Conservation (phyloP, 2,113 vertebrate genomes). For the Vireo altiloquus region DNA sequence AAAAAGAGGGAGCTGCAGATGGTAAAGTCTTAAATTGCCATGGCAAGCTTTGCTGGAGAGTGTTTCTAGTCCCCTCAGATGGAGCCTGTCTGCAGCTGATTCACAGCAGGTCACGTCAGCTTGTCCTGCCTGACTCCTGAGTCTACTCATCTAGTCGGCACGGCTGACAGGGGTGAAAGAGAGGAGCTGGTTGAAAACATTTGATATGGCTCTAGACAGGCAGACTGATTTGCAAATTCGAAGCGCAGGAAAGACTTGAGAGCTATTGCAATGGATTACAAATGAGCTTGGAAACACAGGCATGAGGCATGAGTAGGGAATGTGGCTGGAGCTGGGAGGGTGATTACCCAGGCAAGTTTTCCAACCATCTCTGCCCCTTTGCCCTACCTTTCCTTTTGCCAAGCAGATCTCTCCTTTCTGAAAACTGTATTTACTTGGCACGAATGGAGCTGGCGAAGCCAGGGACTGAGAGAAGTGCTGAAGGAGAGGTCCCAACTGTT, state of each 20-base stretch:
- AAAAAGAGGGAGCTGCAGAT: not conserved
- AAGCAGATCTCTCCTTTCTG: not conserved
- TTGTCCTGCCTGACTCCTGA: not conserved
- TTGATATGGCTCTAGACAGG: conserved; percentile 10
- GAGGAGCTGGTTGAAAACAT: not conserved
- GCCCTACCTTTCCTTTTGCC: not conserved
- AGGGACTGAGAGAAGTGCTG: not conserved
- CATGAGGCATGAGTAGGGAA: not conserved
- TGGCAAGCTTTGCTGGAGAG: not conserved
- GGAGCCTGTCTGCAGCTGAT: not conserved
- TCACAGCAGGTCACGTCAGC: not conserved
- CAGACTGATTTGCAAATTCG: not conserved
- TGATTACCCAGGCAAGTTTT: not conserved
- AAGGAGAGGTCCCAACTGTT: not conserved
- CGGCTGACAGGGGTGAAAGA: not conserved
- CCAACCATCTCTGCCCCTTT: not conserved
- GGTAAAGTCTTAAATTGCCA: not conserved
- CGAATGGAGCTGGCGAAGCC: not conserved
- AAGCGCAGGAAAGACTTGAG: not conserved
- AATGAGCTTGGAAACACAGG: not conserved
- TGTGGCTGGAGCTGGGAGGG: not conserved
- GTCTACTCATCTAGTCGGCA: not conserved
- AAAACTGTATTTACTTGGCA: not conserved
- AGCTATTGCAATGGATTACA: not conserved
- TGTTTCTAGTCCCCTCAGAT: not conserved